Conservation (phyloP, 2,888 invertebrate genomes). For the Drosophila borealis region DNA sequence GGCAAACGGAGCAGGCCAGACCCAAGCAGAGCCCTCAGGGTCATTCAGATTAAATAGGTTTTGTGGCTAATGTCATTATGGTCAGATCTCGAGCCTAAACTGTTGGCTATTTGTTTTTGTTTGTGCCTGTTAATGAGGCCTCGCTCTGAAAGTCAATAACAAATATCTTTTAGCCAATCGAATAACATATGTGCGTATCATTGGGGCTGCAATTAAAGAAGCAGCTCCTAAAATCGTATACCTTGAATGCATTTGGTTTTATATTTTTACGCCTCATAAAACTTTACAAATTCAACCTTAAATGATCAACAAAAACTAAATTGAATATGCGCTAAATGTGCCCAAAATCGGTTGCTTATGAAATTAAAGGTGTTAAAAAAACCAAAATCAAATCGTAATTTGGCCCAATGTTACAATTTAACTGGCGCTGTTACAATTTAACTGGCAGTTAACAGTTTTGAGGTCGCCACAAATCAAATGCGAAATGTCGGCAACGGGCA, state of each 20-base stretch:
- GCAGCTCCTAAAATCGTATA: constrained; percentile 25
- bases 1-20: constrained; percentile 1
- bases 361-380: constrained; percentile 54
- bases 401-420: constrained; percentile 54
- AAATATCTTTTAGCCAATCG: constrained; percentile 35
- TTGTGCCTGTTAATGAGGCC: constrained; percentile 58
- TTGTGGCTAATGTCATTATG: constrained; percentile 72
- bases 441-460: constrained; percentile 38
- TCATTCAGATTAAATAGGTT: constrained; percentile 70
- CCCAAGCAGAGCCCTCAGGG: constrained; percentile 50
- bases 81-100: constrained; percentile 50
- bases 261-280: constrained; percentile 57
- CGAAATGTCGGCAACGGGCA: constrained; percentile 27
- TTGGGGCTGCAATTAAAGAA: constrained; percentile 28
- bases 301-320: constrained; percentile 29
- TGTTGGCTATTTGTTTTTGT: constrained; percentile 37
- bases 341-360: constrained; percentile 38
- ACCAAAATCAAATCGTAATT: constrained; percentile 36
- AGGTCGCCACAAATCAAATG: constrained; percentile 64
- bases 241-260: constrained; percentile 30
- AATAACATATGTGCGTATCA: constrained; percentile 13
- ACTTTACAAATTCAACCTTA: constrained; percentile 61
- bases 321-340: constrained; percentile 61
- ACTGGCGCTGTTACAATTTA: constrained; percentile 51
- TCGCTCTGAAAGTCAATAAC: constrained; percentile 50